Conservation (phyloP, 1,140 invertebrate species). For the Drosophila truncata region DNA sequence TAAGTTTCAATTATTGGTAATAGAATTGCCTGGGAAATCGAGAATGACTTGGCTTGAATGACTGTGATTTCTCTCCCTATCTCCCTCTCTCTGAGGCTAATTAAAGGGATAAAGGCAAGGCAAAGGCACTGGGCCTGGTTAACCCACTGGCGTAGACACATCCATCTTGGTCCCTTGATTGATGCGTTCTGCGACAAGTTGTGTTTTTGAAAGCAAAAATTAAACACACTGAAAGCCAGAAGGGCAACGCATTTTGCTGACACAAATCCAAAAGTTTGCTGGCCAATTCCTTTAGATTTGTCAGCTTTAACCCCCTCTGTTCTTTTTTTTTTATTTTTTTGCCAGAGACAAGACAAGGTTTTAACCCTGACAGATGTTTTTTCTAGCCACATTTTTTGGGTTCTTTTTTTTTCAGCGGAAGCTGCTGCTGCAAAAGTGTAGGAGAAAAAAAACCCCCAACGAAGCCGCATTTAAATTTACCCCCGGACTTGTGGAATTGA, state of each 20-base stretch:
- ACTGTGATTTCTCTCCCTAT: constrained; percentile 7
- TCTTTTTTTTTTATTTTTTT: constrained; percentile 1
- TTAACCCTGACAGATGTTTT: constrained; percentile 48
- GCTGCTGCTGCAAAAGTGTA: constrained; percentile 4
- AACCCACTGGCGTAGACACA: constrained; percentile 39
- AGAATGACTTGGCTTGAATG: constrained; percentile 44
- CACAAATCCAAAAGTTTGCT: constrained; percentile 37
- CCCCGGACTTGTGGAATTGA: constrained; percentile 38
- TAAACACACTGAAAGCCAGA: constrained; percentile 15
- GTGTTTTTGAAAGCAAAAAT: constrained; percentile 50
- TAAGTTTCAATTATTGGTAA: constrained; percentile 82
- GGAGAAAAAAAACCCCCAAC: not conserved
- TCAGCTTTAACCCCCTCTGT: constrained; percentile 14
- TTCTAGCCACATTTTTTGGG: constrained; percentile 14
- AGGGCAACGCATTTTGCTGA: constrained; percentile 11
- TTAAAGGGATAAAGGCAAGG: constrained; percentile 4
- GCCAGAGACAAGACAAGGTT: constrained; percentile 14
- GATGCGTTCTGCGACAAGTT: constrained; percentile 40
- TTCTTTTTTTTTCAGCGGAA: not conserved
- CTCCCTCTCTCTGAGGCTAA: not conserved
- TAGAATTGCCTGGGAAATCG: constrained; percentile 60
- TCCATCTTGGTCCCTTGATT: constrained; percentile 47
- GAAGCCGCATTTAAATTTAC: constrained; percentile 51
- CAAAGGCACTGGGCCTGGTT: constrained; percentile 1
- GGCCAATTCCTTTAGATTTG: constrained; percentile 46